A percentile compares a stretch with the other conserved stretches of the same genome.
Evolutionary conservation across 2,888 invertebrate genomes (phyloP).

Genomic region (Aspidapion aeneum): DNA sequence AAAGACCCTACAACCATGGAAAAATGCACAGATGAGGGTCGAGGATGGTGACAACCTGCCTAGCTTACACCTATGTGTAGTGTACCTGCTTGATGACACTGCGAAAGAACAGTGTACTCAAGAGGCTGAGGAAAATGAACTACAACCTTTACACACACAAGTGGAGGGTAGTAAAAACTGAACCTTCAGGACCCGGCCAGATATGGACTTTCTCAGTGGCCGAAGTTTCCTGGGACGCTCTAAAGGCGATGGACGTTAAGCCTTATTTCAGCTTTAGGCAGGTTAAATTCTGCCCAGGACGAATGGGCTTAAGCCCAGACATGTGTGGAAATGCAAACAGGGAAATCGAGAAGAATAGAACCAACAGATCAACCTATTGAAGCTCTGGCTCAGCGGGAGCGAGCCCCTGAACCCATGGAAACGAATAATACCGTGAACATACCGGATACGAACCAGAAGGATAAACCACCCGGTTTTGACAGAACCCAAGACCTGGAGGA

Average conservation of each 20-base stretch:
- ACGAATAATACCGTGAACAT: neutral
- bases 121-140: neutral
- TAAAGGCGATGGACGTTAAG: neutral
- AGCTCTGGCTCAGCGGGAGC: neutral
- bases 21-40: neutral
- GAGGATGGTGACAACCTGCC: neutral
- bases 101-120: neutral
- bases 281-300: neutral
- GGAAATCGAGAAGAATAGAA: neutral
- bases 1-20: constrained; percentile 1
- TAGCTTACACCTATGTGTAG: neutral
- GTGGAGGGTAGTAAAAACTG: neutral
- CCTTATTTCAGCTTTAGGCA: neutral
- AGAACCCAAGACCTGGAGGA: neutral
- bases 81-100: neutral
- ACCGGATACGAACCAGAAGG: neutral
- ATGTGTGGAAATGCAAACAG: neutral
- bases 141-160: neutral
- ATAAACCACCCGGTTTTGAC: neutral
- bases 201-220: neutral
- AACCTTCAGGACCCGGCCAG: neutral
- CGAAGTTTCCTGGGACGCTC: neutral
- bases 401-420: neutral
- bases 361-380: neutral
- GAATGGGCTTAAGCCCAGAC: neutral